Evolutionary conservation across 2,888 invertebrate species (phyloP), one percentile per base, ranked within the genome.

Genomic region (Drosophila picticornis): DNA sequence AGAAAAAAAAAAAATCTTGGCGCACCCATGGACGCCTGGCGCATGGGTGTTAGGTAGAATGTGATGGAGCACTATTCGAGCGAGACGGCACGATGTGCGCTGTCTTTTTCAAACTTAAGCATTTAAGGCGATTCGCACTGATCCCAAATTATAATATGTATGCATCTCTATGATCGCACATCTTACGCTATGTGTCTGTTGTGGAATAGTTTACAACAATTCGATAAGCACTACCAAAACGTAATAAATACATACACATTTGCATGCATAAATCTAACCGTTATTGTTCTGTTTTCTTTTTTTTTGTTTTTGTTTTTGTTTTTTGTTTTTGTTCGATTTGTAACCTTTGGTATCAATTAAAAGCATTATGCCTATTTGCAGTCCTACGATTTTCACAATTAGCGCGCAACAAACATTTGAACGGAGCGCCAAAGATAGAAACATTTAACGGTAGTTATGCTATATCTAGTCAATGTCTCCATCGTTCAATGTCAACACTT

Each of bases 331-430:
- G 46, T 46, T 46, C 46, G 46, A 46, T 46, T 46, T 46, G 46
- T 40, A 56, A 58, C 48, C 32, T 32, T 46, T 58, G 25, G 58
- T 59, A 46, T 58, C 11, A 46, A 25, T 46, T 46, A 58, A 46
- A 58, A 48, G 59, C 58, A 59, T 32, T 46, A 46, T 46, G 58
- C 58, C 32, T 34, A 34, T 50, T 59, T 34, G 27, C 57, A 57
- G 57, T 40, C 57, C 57, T 57, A 57, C 22, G 29, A 31, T 43
- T 57, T 57, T 46, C 57, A 57, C 31, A 57, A 57, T 43, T 58
- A 19, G 46, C 43, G 10, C 3, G 29, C 31, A 31, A 31, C 6
- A 46, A 58, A 32, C 10, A 43, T 46, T 58, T 46, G 10, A 36
- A 11, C 13, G n/a, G 27, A 29, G 56, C 40, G 40, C 29, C 29